phyloP scores from a whole-genome alignment of 2,797 vertebrate species.

The Myotis vivesi region DNA sequence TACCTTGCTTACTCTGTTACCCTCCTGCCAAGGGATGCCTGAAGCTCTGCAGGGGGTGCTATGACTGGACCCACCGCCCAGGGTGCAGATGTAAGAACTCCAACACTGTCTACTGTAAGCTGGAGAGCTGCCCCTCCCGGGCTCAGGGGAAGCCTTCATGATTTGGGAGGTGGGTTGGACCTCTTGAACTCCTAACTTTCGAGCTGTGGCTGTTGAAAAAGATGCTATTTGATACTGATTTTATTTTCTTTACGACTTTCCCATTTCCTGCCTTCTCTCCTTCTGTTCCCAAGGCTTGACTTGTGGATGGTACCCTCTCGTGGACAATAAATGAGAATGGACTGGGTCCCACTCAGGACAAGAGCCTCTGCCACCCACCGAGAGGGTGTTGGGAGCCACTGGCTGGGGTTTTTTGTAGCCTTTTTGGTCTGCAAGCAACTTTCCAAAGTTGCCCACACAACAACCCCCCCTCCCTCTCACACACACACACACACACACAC shows the following conservation, averaged over 20 bases:
- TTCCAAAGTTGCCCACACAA: conserved; percentile 69
- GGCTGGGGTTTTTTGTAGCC: conserved; percentile 66
- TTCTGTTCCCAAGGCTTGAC: conserved; percentile 8
- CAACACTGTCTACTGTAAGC: conserved; percentile 98
- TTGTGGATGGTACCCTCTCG: conserved; percentile 79
- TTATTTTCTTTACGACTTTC: conserved; percentile 70
- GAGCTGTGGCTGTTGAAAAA: conserved; percentile 83
- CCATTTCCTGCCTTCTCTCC: neutral
- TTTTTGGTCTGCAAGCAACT: conserved; percentile 74
- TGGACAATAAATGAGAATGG: conserved; percentile 66
- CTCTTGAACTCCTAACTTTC: conserved; percentile 75
- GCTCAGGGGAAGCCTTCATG: conserved; percentile 93
- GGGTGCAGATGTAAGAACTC: conserved; percentile 98
- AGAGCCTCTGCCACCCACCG: conserved; percentile 59
- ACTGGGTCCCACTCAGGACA: conserved; percentile 60
- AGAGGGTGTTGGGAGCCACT: conserved; percentile 10
- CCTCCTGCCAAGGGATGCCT: conserved; percentile 95
- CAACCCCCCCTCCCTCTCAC: neutral
- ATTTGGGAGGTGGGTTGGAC: conserved; percentile 81
- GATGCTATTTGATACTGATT: conserved; percentile 11
- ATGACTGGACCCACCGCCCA: conserved; percentile 92
- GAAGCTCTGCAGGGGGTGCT: conserved; percentile 91
- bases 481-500: neutral
- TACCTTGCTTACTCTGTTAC: conserved; percentile 97
- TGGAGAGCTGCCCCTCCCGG: conserved; percentile 91